Evolutionary conservation across 2,888 invertebrate species (phyloP).

Genomic region (Punctoribates punctum): DNA sequence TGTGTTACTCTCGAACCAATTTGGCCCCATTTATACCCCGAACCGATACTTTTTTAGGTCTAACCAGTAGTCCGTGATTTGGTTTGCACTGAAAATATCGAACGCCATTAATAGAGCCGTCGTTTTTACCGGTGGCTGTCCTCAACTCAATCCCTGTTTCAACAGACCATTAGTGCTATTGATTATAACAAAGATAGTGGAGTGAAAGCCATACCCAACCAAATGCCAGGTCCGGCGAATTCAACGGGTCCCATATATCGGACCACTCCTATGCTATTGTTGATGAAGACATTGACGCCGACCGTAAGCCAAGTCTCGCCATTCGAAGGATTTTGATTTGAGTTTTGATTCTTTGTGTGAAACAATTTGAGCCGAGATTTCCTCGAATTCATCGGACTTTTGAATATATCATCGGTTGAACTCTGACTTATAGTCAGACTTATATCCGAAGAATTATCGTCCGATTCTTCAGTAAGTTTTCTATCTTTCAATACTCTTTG

Average conservation of each 20-base stretch:
- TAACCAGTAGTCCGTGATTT: slow-evolving; percentile 57
- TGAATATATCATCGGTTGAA: slow-evolving; percentile 44
- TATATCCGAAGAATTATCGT: slow-evolving; percentile 47
- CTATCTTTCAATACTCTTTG: slow-evolving; percentile 50
- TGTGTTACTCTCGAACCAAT: slow-evolving; percentile 49
- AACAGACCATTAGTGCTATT: neutral
- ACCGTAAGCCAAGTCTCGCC: slow-evolving; percentile 52
- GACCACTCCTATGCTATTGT: slow-evolving; percentile 53
- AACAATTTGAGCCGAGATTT: neutral
- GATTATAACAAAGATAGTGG: no score
- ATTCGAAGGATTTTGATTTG: slow-evolving; percentile 20
- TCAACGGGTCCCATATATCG: slow-evolving; percentile 54
- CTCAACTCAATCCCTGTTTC: slow-evolving; percentile 55
- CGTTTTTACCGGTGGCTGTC: slow-evolving; percentile 56
- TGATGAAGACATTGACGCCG: slow-evolving; percentile 56
- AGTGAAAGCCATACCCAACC: slow-evolving; percentile 51
- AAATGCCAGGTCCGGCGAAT: slow-evolving; percentile 57
- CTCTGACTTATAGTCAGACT: slow-evolving; percentile 47
- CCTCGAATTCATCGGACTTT: neutral
- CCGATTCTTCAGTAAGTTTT: slow-evolving; percentile 24
- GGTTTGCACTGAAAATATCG: slow-evolving; percentile 56
- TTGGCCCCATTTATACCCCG: slow-evolving; percentile 58
- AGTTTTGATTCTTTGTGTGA: neutral
- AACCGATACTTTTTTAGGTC: slow-evolving; percentile 56
- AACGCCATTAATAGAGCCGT: slow-evolving; percentile 56